Percentiles rank a stretch among this genome's conserved stretches.
phyloP scores from a whole-genome alignment of 2,113 vertebrate genomes.

The Mormoops blainvillei region DNA sequence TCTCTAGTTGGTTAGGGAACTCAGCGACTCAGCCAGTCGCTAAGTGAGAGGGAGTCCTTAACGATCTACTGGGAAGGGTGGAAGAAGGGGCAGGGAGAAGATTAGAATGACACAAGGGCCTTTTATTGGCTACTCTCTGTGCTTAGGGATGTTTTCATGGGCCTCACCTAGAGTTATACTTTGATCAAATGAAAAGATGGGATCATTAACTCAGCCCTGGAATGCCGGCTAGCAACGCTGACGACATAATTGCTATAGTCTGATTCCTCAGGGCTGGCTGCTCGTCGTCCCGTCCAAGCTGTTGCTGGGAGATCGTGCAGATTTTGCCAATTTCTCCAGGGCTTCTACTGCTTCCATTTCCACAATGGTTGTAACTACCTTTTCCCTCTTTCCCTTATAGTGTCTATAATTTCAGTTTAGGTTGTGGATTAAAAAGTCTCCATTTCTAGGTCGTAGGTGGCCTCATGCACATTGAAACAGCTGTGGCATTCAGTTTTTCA shows the following conservation, averaged over 20 bases:
- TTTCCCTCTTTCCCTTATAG: not conserved
- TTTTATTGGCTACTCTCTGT: not conserved
- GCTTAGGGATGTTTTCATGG: constrained; percentile 13
- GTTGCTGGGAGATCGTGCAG: not conserved
- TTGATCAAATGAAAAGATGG: not conserved
- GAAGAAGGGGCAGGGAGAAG: not conserved
- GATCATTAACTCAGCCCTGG: constrained; percentile 8
- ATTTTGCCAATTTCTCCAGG: not conserved
- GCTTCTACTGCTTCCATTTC: not conserved
- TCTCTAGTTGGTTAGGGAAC: not conserved
- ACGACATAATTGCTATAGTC: not conserved
- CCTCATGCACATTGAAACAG: not conserved
- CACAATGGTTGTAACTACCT: not conserved
- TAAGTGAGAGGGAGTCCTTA: not conserved
- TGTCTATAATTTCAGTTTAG: not conserved
- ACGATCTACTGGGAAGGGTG: not conserved
- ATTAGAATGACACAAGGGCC: not conserved
- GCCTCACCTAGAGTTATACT: constrained; percentile 15
- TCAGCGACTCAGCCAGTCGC: not conserved
- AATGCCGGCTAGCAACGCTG: constrained; percentile 27
- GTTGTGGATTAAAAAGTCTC: not conserved
- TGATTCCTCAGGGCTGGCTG: not conserved
- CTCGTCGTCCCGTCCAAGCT: not conserved
- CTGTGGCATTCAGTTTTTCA: not conserved
- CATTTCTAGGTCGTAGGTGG: not conserved